Conservation (phyloP, 2,113 vertebrate genomes). For the Arvicanthis niloticus region DNA sequence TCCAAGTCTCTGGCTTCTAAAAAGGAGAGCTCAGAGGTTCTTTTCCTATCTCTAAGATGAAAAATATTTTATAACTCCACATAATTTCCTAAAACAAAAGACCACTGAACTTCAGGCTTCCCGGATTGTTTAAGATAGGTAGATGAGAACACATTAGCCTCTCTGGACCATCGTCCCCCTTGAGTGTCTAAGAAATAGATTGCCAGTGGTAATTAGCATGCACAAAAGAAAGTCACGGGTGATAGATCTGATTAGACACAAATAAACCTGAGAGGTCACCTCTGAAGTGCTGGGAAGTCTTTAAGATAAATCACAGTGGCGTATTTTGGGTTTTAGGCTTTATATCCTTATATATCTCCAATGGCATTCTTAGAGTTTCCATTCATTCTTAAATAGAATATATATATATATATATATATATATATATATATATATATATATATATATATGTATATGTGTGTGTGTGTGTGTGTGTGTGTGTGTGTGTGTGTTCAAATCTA, state of each 20-base stretch:
- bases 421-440: no score
- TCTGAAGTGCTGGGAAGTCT: conserved; percentile 30
- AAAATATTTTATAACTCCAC: neutral
- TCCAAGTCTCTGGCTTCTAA: neutral
- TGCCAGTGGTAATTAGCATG: conserved; percentile 53
- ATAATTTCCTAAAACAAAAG: conserved; percentile 23
- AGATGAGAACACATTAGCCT: neutral
- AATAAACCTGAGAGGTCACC: conserved; percentile 59
- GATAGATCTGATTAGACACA: conserved; percentile 54
- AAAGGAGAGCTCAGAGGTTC: neutral
- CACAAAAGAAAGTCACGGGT: conserved; percentile 6
- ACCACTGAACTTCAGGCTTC: neutral
- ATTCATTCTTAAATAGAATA: neutral
- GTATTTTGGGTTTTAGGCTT: neutral
- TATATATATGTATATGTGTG: no score
- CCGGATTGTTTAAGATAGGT: neutral
- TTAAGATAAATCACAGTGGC: neutral
- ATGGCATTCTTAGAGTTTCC: neutral
- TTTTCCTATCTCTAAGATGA: neutral
- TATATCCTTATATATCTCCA: neutral
- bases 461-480: no score
- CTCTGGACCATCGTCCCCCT: neutral
- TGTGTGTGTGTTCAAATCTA: neutral
- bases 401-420: no score
- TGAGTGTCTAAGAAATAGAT: neutral